phyloP scores from a whole-genome alignment of 1,140 invertebrate species.

The Cydia fagiglandana region DNA sequence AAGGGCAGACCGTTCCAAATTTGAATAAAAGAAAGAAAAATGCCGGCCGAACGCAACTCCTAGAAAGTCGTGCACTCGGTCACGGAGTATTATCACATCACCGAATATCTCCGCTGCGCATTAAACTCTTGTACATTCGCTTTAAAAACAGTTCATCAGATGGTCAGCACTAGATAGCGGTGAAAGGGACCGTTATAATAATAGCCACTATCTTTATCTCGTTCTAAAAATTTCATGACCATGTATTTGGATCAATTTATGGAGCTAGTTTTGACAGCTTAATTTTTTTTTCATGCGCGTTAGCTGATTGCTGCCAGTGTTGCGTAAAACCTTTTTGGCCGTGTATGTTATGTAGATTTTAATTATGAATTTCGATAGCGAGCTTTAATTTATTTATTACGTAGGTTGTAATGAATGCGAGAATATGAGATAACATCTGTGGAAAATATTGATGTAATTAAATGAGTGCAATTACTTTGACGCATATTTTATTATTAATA shows the following conservation, averaged over 20 bases:
- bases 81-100: constrained; percentile 72
- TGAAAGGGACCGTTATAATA: constrained; percentile 76
- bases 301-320: constrained; percentile 20
- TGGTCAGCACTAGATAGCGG: constrained; percentile 71
- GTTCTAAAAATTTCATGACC: constrained; percentile 46
- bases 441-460: constrained; percentile 17
- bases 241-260: constrained; percentile 52
- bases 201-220: constrained; percentile 60
- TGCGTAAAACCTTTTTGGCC: constrained; percentile 11
- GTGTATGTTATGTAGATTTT: constrained; percentile 6
- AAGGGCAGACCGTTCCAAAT: constrained; percentile 57
- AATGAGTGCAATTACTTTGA: constrained; percentile 9
- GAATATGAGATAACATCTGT: constrained; percentile 7
- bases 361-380: constrained; percentile 16
- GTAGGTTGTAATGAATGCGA: constrained; percentile 15
- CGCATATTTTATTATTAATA: constrained; percentile 20
- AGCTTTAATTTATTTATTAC: constrained; percentile 21
- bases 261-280: constrained; percentile 44
- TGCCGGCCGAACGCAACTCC: constrained; percentile 49
- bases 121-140: constrained; percentile 74
- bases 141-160: constrained; percentile 75
- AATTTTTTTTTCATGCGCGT: constrained; percentile 36
- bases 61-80: constrained; percentile 73
- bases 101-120: constrained; percentile 70
- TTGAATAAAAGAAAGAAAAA: constrained; percentile 44